Evolutionary conservation across 2,113 vertebrate species (phyloP).

Genomic region (Muscicapa adusta): DNA sequence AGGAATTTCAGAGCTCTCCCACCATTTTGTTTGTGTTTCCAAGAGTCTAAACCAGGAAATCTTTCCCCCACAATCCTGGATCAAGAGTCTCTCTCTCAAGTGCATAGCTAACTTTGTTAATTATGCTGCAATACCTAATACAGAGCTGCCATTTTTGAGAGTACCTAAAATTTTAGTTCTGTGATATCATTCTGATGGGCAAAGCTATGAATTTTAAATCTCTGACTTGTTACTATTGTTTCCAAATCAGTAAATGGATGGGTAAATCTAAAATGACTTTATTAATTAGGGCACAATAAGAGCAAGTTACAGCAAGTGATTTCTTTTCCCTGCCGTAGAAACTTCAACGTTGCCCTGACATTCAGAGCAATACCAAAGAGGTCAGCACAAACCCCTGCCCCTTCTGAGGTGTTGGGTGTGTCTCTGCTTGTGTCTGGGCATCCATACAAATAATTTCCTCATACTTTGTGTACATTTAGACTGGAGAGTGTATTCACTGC

Average conservation of each 20-base stretch:
- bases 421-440: background rate
- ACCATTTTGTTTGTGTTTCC: background rate
- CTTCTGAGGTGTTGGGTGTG: background rate
- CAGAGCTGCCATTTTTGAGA: background rate
- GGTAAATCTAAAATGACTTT: background rate
- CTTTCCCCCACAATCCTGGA: background rate
- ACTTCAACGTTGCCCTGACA: background rate
- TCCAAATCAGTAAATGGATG: background rate
- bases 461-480: background rate
- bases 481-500: background rate
- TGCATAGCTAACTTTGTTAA: background rate
- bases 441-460: background rate
- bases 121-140: background rate
- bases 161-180: background rate
- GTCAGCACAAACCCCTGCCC: background rate
- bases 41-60: background rate
- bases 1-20: background rate
- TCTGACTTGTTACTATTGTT: background rate
- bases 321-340: background rate
- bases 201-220: background rate
- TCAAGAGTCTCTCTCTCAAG: background rate
- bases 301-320: background rate
- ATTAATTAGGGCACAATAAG: background rate
- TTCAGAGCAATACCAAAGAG: background rate
- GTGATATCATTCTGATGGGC: background rate